Conservation (phyloP, 92 coral and sea anemone species). For the Desmophyllum pertusum region DNA sequence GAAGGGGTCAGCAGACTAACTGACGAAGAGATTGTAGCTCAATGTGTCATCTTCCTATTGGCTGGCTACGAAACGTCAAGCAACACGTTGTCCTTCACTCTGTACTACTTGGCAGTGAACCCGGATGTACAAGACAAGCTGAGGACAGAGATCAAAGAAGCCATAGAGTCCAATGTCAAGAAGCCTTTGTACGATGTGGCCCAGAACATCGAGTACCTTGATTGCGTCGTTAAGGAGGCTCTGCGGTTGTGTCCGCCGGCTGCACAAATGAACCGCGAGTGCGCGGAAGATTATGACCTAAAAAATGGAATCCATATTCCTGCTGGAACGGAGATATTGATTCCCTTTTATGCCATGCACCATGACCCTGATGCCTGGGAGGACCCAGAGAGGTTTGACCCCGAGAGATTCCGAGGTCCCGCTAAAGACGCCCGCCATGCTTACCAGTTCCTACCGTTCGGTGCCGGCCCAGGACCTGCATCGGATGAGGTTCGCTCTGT, state of each 20-base stretch:
- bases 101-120: slow-evolving; percentile 54
- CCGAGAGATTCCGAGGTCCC: slow-evolving; percentile 73
- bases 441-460: slow-evolving; percentile 64
- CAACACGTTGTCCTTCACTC: slow-evolving; percentile 48
- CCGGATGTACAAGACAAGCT: slow-evolving; percentile 61
- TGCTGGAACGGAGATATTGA: slow-evolving; percentile 46
- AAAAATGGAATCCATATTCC: slow-evolving; percentile 63
- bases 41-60: slow-evolving; percentile 50
- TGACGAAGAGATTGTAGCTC: slow-evolving; percentile 67
- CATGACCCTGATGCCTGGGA: slow-evolving; percentile 70
- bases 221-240: slow-evolving; percentile 68
- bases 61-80: slow-evolving; percentile 75
- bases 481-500: slow-evolving; percentile 57
- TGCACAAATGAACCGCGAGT: slow-evolving; percentile 43
- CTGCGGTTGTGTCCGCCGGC: slow-evolving; percentile 61
- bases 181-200: slow-evolving; percentile 62
- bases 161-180: slow-evolving; percentile 35
- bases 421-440: slow-evolving; percentile 57
- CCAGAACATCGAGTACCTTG: slow-evolving; percentile 67
- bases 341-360: slow-evolving; percentile 57
- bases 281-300: slow-evolving; percentile 42
- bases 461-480: slow-evolving; percentile 63
- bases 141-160: slow-evolving; percentile 37
- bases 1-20: slow-evolving; percentile 54
- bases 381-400: slow-evolving; percentile 68